Evolutionary conservation across 1,140 invertebrate genomes (phyloP).

Genomic region (Micrasema minimum): DNA sequence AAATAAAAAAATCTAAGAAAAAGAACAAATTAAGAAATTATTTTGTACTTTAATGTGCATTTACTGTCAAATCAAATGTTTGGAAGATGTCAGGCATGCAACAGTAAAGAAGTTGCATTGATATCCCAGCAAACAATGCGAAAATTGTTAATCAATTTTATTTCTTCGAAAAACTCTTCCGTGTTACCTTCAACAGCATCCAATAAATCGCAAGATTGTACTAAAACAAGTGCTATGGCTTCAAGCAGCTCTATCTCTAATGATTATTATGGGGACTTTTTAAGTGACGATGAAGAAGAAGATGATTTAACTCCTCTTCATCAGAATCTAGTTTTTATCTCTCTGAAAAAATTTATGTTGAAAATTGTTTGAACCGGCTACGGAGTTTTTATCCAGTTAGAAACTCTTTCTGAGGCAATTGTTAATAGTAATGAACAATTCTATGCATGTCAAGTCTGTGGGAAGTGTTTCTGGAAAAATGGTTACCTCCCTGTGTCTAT

Average conservation of each 20-base stretch:
- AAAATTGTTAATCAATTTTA: slow-evolving; percentile 57
- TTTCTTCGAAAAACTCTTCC: slow-evolving; percentile 55
- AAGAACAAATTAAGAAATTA: slow-evolving; percentile 65
- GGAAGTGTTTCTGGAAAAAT: slow-evolving; percentile 74
- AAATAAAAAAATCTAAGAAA: slow-evolving; percentile 57
- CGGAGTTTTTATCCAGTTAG: slow-evolving; percentile 65
- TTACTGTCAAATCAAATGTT: slow-evolving; percentile 72
- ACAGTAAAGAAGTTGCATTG: slow-evolving; percentile 24
- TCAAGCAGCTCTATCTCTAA: slow-evolving; percentile 25
- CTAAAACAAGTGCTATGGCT: slow-evolving; percentile 56
- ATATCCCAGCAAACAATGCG: slow-evolving; percentile 16
- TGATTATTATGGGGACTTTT: slow-evolving; percentile 28
- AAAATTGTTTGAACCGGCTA: slow-evolving; percentile 61
- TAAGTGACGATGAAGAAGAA: slow-evolving; percentile 28
- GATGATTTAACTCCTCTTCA: slow-evolving; percentile 57
- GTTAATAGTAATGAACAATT: slow-evolving; percentile 66
- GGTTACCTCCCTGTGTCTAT: slow-evolving; percentile 21
- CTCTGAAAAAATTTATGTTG: slow-evolving; percentile 58
- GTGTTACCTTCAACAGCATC: slow-evolving; percentile 56
- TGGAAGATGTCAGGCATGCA: slow-evolving; percentile 71
- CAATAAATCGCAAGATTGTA: slow-evolving; percentile 60
- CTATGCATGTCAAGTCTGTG: slow-evolving; percentile 73
- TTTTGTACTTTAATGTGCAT: slow-evolving; percentile 71
- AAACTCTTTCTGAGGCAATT: slow-evolving; percentile 63
- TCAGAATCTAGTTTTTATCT: slow-evolving; percentile 52